Percentiles rank a stretch among this genome's conserved stretches.
Conservation (phyloP, 2,113 vertebrate species). For the human region DNA sequence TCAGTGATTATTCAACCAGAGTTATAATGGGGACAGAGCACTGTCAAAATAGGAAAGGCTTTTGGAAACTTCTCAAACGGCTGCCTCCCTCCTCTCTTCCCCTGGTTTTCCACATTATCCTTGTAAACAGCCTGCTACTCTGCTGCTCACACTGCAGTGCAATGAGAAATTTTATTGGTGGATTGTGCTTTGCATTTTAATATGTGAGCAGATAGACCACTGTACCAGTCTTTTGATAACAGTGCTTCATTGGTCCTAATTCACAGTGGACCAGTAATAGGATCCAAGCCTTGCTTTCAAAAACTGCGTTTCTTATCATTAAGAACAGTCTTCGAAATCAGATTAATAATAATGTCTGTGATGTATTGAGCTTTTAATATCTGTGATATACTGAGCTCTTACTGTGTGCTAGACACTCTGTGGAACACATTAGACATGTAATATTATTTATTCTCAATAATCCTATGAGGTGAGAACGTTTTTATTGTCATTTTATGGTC, state of each 20-base stretch:
- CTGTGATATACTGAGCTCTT: neutral
- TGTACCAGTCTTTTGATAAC: neutral
- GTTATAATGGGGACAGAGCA: neutral
- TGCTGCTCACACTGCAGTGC: rapidly evolving
- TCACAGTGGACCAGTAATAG: neutral
- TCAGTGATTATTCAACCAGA: neutral
- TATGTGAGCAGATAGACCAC: neutral
- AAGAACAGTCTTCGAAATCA: neutral
- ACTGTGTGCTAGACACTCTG: neutral
- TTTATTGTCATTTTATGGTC: neutral
- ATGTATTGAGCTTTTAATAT: neutral
- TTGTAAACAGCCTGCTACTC: neutral
- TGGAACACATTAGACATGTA: neutral
- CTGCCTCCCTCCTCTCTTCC: neutral
- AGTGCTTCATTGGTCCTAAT: neutral
- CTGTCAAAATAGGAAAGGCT: neutral
- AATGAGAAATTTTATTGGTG: neutral
- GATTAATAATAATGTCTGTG: neutral
- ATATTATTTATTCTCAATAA: neutral
- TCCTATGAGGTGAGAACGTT: neutral
- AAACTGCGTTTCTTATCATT: neutral
- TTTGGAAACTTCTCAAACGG: neutral
- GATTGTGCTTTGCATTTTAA: neutral
- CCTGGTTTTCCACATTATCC: neutral
- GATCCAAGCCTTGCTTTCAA: neutral